phyloP scores from a whole-genome alignment of 2,113 vertebrate genomes.

The Mohoua ochrocephala region DNA sequence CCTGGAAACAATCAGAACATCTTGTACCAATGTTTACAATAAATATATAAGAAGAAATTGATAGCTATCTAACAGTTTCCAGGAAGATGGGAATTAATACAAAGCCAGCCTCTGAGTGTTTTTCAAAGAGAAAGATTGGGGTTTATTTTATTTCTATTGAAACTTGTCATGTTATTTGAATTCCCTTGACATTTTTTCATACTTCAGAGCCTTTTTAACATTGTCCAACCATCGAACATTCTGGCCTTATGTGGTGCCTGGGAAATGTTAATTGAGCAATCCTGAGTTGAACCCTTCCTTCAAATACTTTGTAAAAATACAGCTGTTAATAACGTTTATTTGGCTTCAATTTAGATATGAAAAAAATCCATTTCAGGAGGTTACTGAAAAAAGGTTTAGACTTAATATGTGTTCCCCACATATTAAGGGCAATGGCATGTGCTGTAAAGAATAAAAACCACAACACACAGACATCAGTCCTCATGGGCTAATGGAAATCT shows the following conservation, averaged over 20 bases:
- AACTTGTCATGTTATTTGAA: neutral
- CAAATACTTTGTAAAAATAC: constrained; percentile 25
- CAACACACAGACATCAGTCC: constrained; percentile 62
- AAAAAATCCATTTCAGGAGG: constrained; percentile 46
- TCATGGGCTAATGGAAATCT: constrained; percentile 54
- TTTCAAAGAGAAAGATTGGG: neutral
- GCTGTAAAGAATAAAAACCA: constrained; percentile 65
- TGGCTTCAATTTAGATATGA: constrained; percentile 57
- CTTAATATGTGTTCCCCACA: constrained; percentile 54
- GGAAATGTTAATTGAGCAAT: constrained; percentile 36
- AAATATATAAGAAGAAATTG: constrained; percentile 48
- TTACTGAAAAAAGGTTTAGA: constrained; percentile 41
- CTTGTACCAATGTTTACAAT: constrained; percentile 64
- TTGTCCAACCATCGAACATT: neutral
- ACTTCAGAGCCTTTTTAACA: neutral
- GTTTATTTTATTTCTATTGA: constrained; percentile 5
- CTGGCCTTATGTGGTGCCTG: neutral
- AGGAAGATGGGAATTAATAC: neutral
- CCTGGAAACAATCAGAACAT: constrained; percentile 60
- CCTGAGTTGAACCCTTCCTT: neutral
- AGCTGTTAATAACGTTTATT: constrained; percentile 62
- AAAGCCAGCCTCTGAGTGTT: neutral
- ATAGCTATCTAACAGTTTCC: constrained; percentile 51
- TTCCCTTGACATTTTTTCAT: neutral
- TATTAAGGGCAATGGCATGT: constrained; percentile 52